phyloP scores from a whole-genome alignment of 2,797 vertebrate genomes.

The Antrozous pallidus region DNA sequence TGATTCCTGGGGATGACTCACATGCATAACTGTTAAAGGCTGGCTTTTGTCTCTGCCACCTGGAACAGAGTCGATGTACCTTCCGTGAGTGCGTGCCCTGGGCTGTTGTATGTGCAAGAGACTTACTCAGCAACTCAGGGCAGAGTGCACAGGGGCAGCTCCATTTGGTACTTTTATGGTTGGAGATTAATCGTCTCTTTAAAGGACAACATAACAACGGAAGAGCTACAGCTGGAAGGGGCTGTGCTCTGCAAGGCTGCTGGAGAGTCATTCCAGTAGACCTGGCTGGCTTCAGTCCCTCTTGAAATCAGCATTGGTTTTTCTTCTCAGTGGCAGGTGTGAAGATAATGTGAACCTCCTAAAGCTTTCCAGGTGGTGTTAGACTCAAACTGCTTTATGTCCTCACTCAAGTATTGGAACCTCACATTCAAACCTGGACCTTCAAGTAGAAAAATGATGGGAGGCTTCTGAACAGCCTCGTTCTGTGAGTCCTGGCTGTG shows the following conservation, averaged over 20 bases:
- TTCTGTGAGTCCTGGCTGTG: neutral
- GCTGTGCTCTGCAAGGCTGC: neutral
- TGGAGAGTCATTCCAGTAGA: neutral
- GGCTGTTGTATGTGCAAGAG: neutral
- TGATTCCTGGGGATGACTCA: neutral
- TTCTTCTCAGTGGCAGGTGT: slow-evolving; percentile 64
- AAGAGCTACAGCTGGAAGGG: neutral
- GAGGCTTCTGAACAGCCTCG: slow-evolving; percentile 6
- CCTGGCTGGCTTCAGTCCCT: slow-evolving; percentile 45
- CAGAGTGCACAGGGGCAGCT: neutral
- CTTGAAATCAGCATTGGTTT: slow-evolving; percentile 44
- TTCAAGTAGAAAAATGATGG: slow-evolving; percentile 52
- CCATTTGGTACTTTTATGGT: neutral
- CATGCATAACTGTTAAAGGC: neutral
- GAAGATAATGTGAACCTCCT: slow-evolving; percentile 54
- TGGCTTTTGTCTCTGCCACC: slow-evolving; percentile 33
- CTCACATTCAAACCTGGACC: slow-evolving; percentile 27
- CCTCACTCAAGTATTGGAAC: slow-evolving; percentile 54
- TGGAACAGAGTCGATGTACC: neutral
- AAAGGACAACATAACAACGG: neutral
- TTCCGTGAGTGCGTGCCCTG: neutral
- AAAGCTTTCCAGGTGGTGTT: slow-evolving; percentile 71
- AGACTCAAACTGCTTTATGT: slow-evolving; percentile 54
- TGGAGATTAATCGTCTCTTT: neutral
- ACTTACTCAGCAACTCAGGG: neutral